Evolutionary conservation across 1,140 invertebrate species (phyloP), one percentile per base, ranked within the genome.

Genomic region (Portunus trituberculatus): DNA sequence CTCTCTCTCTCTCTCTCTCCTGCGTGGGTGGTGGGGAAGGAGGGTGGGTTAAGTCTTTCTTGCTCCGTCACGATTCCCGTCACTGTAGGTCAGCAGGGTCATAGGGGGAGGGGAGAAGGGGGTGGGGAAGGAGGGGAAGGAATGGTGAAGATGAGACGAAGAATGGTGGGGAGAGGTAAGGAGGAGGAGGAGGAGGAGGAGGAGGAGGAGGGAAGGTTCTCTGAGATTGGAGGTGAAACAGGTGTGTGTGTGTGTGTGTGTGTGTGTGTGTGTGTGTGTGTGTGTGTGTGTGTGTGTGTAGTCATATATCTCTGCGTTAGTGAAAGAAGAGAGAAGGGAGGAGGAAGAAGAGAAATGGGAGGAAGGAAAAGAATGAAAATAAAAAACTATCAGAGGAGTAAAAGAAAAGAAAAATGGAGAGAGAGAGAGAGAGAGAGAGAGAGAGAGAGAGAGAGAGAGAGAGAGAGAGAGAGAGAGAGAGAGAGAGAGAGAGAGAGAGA

Each of bases 201-300:
- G 67, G 67, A 76, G 67, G 86, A 46, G 86, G 86, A 46, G 86
- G 86, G 86, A 46, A 29, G 84, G 52, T 59, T 59, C 52, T 76
- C 20, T 76, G 67, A 76, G 67, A 76, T 76, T 76, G 67, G 67
- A 76, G 67, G 67, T 76, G 67, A 76, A 76, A 76, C 67, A 76
- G 67, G 67, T 76, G 67, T 76, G 67, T 76, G 67, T 76, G 67
- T 76, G 67, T 76, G 67, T 76, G 67, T 76, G 67, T 76, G 67
- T 76, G 67, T 76, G 16, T 76, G 67, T 76, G 20, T 76, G 67
- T 76, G 67, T 76, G 86, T 32, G 84, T 87, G 84, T 45, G 29
- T 45, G 29, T 32, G 84, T 87, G 25, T 84, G 25, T 31, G 83
- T 28, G 83, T 84, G 83, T 29, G n/a, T 52, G 89, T 25, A 16